Percentiles rank a stretch among this genome's conserved stretches.
These are phyloP conservation scores for Archegozetes longisetosus DNA, from an alignment of 1,140 invertebrate genomes.

Conservation along the genomic window DNA sequence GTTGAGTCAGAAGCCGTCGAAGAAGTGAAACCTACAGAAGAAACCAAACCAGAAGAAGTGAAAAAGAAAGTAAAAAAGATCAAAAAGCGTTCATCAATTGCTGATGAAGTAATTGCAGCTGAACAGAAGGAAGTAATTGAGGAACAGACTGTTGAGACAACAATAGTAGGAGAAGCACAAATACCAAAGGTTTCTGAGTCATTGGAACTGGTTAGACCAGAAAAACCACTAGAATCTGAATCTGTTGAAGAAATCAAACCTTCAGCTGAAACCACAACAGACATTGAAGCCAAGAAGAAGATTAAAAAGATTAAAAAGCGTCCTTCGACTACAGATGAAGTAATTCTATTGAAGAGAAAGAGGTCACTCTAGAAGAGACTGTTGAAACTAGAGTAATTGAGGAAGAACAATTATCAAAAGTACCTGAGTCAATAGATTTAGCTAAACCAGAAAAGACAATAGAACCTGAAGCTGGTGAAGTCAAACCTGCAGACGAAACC, in stretches of 20 bases:
- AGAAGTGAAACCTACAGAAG: not conserved
- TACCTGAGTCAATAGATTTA: no score
- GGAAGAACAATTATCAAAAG: no score
- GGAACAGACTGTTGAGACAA: no score
- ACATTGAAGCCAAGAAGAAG: not conserved
- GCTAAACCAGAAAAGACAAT: no score
- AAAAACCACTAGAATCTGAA: conserved; percentile 8
- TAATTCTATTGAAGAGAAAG: not conserved
- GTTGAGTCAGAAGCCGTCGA: not conserved
- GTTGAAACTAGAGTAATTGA: not conserved
- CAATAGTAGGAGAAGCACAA: not conserved
- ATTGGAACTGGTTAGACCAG: not conserved
- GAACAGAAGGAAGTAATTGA: no score
- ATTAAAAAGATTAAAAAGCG: not conserved
- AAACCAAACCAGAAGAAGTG: not conserved
- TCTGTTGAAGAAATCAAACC: conserved; percentile 2
- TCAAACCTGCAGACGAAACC: no score
- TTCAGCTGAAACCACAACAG: not conserved
- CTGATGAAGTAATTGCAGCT: no score
- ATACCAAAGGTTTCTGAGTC: not conserved
- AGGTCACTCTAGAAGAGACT: not conserved
- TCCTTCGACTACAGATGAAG: not conserved
- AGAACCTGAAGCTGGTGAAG: no score
- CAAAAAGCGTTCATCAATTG: no score
- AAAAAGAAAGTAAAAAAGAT: conserved; percentile 8